Percentiles rank a stretch among this genome's conserved stretches.
Conservation (phyloP, 2,888 invertebrate species). For the Eumacrocentrus americanus region DNA sequence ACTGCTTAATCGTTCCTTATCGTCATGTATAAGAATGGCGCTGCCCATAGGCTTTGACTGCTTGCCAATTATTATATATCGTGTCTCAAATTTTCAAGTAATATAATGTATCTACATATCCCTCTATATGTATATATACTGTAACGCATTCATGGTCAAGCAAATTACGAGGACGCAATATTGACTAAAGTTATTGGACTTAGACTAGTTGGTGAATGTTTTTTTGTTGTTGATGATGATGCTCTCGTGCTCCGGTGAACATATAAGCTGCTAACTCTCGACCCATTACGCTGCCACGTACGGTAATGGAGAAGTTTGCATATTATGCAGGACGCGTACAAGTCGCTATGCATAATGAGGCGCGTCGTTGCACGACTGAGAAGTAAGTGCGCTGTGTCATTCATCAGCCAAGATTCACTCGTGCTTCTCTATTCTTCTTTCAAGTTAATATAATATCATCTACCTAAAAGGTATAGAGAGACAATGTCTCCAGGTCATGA, state of each 20-base stretch:
- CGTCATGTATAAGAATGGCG: constrained; percentile 23
- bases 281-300: constrained; percentile 45
- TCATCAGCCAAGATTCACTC: constrained; percentile 9
- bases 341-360: constrained; percentile 61
- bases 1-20: constrained; percentile 50
- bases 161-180: too few species aligned
- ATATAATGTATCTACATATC: not conserved
- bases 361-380: constrained; percentile 54
- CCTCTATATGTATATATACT: not conserved
- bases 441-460: too few species aligned
- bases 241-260: not conserved
- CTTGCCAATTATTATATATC: constrained; percentile 11
- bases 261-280: constrained; percentile 26
- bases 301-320: constrained; percentile 59
- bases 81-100: not conserved
- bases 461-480: too few species aligned
- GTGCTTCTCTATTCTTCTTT: too few species aligned
- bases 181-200: too few species aligned
- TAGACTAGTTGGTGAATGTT: not conserved
- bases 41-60: not conserved
- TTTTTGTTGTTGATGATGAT: not conserved
- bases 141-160: too few species aligned
- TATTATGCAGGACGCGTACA: constrained; percentile 61
- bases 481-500: too few species aligned
- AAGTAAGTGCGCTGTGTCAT: constrained; percentile 49